Base-by-base conservation (phyloP, 1,140 invertebrate genomes). In the Trichoplusia ni region DNA sequence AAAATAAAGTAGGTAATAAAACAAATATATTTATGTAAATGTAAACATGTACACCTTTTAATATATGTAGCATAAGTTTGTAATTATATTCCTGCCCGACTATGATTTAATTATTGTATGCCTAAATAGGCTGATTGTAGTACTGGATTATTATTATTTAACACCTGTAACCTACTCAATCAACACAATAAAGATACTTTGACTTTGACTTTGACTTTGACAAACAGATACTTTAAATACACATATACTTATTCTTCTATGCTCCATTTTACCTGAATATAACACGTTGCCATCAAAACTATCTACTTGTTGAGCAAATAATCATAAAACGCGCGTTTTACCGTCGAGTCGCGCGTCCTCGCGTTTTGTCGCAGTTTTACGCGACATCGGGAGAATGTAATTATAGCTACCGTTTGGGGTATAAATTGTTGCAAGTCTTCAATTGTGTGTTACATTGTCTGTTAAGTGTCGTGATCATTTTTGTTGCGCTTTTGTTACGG, bases 281-380 rank as follows among this genome's bases (percentile, higher is more conserved):
- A 47, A 60, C 40, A 33, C 29, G 29, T 47, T 25, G 8, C 11
- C 53, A 33, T 65, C 11, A 29, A 35, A 47, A 42, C 49, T 56
- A 47, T 38, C 54, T 71, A 81, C 78, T 74, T 81, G 78, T 81
- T 81, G 75, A 76, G 62, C 76, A 77, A 75, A 81, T 78, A 81
- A 78, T 76, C 69, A 74, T 81, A 81, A 76, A 74, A 60, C 35
- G 64, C 62, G 49, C 67, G 46, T 64, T 80, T 77, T 74, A 76
- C 69, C 58, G 42, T 70, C 53, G 61, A 69, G 71, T 69, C 69
- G 71, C 61, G 49, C 40, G 76, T 58, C 53, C 13, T 29, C 31
- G 40, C 40, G 40, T 47, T 47, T 60, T 46, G 56, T 51, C 35
- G 59, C 31, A 67, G 66, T 69, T 81, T 69, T 14, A 21, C 53